Evolutionary conservation across 2,797 vertebrate genomes (phyloP).

Genomic region (Macroramphosus scolopax): DNA sequence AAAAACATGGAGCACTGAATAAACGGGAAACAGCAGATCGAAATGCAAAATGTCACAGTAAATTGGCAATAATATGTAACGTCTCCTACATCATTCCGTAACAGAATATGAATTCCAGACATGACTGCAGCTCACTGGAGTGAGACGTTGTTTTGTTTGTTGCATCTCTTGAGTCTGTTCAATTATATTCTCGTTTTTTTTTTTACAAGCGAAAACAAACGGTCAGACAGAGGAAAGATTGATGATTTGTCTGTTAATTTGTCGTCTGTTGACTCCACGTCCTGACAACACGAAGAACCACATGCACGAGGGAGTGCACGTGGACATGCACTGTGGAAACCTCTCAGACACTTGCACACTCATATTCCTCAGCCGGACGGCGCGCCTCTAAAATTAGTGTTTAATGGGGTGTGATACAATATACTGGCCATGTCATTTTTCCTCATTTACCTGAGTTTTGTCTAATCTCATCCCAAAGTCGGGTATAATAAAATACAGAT

Average conservation of each 20-base stretch:
- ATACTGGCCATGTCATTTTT: conserved; percentile 73
- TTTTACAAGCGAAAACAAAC: conserved; percentile 63
- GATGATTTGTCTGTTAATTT: conserved; percentile 77
- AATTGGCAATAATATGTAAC: conserved; percentile 58
- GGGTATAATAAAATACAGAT: conserved; percentile 56
- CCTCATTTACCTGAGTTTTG: conserved; percentile 66
- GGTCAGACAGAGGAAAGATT: conserved; percentile 63
- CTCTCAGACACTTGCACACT: conserved; percentile 10
- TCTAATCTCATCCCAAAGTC: conserved; percentile 76
- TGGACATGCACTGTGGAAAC: conserved; percentile 25
- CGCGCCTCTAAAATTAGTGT: conserved; percentile 49
- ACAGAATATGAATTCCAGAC: conserved; percentile 59
- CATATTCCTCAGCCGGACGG: conserved; percentile 15
- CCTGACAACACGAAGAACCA: conserved; percentile 8
- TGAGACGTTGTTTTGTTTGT: conserved; percentile 69
- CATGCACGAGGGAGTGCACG: conserved; percentile 21
- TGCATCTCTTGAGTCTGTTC: conserved; percentile 62
- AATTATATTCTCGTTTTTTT: conserved; percentile 65
- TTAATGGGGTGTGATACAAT: conserved; percentile 74
- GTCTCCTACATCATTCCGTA: conserved; percentile 37
- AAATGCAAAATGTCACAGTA: conserved; percentile 59
- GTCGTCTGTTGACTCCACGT: conserved; percentile 55
- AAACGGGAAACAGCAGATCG: conserved; percentile 38
- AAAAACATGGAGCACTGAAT: not conserved
- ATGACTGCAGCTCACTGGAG: conserved; percentile 56